A percentile compares a stretch with the other conserved stretches of the same genome.
phyloP scores from a whole-genome alignment of 2,888 invertebrate species.

The Mechanitis messenoides region DNA sequence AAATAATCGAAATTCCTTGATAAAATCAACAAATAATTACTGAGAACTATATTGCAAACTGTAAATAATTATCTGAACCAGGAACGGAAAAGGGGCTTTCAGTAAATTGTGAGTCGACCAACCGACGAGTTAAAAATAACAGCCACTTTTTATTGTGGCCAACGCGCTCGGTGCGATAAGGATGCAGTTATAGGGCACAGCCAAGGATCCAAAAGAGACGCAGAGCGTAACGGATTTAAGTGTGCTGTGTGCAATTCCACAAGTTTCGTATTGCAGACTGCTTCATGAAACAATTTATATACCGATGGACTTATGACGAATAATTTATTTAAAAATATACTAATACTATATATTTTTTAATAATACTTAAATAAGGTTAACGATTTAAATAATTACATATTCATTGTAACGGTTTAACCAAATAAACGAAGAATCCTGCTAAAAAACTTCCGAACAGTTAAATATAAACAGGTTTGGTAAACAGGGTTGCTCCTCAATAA shows the following conservation, averaged over 20 bases:
- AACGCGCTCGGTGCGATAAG: conserved; percentile 63
- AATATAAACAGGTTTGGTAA: too few species aligned
- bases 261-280: conserved; percentile 49
- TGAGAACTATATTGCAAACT: conserved; percentile 29
- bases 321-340: neutral
- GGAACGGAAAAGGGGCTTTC: conserved; percentile 65
- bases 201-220: conserved; percentile 58
- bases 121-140: conserved; percentile 72
- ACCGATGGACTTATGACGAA: conserved; percentile 7
- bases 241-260: conserved; percentile 64
- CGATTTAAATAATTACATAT: too few species aligned
- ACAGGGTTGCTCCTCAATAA: too few species aligned
- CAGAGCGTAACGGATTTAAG: conserved; percentile 64
- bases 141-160: conserved; percentile 69
- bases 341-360: too few species aligned
- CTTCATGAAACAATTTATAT: conserved; percentile 37
- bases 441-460: too few species aligned
- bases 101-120: conserved; percentile 60
- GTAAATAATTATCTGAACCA: conserved; percentile 46
- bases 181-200: conserved; percentile 55
- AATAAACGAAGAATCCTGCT: too few species aligned
- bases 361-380: too few species aligned
- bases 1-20: too few species aligned
- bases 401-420: too few species aligned
- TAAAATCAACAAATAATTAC: conserved; percentile 1